Conservation (phyloP, 2,113 vertebrate genomes). For the Scartelaos histophorus region DNA sequence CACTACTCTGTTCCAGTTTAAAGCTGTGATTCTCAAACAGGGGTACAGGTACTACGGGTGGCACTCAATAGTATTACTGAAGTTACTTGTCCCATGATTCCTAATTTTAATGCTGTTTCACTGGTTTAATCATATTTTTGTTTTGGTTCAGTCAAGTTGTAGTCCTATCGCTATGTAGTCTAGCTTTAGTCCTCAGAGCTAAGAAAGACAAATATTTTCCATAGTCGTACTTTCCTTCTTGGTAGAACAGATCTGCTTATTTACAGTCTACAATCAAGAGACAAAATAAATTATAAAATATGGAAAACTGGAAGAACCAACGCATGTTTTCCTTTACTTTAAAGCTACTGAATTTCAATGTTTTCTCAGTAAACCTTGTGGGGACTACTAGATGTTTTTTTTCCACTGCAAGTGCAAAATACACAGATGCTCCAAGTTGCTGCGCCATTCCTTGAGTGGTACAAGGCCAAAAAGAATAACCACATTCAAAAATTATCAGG, state of each 20-base stretch:
- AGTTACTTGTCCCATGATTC: background rate
- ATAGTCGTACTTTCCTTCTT: background rate
- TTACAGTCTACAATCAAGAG: background rate
- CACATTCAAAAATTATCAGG: constrained; percentile 36
- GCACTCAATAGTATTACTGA: background rate
- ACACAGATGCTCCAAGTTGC: constrained; percentile 16
- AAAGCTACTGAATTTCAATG: constrained; percentile 11
- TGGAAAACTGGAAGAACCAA: background rate
- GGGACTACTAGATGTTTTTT: constrained; percentile 34
- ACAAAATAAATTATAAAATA: background rate
- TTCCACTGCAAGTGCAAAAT: constrained; percentile 18
- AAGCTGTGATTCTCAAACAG: background rate
- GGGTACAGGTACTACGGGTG: background rate
- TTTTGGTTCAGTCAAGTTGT: background rate
- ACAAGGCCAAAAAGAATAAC: constrained; percentile 21
- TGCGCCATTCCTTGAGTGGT: constrained; percentile 10
- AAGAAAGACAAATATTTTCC: background rate
- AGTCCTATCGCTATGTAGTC: background rate
- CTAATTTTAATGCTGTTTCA: too few relatives aligned
- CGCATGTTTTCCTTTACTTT: constrained; percentile 1
- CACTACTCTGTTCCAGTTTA: constrained; percentile 50
- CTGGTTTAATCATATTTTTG: background rate
- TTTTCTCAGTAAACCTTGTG: constrained; percentile 31
- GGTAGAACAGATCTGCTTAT: background rate
- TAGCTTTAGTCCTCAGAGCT: background rate